Evolutionary conservation across 2,888 invertebrate species (phyloP), one percentile per base, ranked within the genome.

Genomic region (Melolontha melolontha): DNA sequence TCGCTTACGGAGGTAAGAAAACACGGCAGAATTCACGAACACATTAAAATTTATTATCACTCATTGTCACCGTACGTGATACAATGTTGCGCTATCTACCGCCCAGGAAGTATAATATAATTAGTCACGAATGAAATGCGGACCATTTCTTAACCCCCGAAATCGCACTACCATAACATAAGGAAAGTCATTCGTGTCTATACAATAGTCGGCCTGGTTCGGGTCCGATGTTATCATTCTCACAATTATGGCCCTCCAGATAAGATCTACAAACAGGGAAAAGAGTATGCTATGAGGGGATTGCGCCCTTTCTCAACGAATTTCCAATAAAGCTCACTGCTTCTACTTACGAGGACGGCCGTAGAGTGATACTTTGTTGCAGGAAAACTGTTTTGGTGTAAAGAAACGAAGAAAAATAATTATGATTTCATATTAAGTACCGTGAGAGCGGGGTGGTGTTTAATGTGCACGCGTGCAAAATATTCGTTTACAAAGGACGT

Each of bases 11-110:
- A 47, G 17, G 14, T 14, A 42, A 7, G 5, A 42, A 41, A 59
- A 59, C 44, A 42, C 27, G 27, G 12, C 42, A 44, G 59, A 27
- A 44, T 59, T 47, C 59, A 29, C 29, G 42, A 44, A 44, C 29
- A 41, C 40, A 42, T 34, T 12, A 44, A 59, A 59, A 59, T 44
- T 44, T 59, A 59, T 47, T 59, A 44, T 44, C 59, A 14, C 34
- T 59, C 59, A 59, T 59, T 59, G 59, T 59, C 59, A 59, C 34
- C 14, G 59, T 34, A 59, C 47, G 59, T 59, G 59, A 59, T 44
- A 14, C 7, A 14, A 44, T 14, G 29, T 44, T 27, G 41, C 27
- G 44, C 44, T 59, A 59, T 44, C 59, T 59, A 44, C 27, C 29
- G 44, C 12, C 29, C 44, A 44, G 59, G 59, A 44, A 59, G 44